Percentiles rank a stretch among this genome's conserved stretches.
Conservation (phyloP, 2,888 invertebrate species). For the Baccha elongata region DNA sequence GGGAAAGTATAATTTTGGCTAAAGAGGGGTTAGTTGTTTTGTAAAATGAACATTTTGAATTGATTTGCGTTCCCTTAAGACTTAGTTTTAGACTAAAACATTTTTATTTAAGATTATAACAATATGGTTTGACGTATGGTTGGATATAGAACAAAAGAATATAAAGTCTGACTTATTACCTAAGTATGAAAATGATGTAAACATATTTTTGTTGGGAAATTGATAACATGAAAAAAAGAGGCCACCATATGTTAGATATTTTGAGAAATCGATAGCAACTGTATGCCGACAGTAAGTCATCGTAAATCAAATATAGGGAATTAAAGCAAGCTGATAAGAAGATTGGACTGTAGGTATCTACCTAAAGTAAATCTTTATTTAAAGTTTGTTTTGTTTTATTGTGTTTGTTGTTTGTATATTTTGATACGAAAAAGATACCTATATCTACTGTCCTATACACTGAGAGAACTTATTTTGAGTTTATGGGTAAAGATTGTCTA, state of each 20-base stretch:
- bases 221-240: not conserved
- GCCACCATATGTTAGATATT: not conserved
- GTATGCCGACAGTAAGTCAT: not conserved
- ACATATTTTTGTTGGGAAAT: too few species aligned
- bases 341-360: too few species aligned
- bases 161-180: too few species aligned
- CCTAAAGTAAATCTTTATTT: too few species aligned
- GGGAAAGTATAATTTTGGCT: constrained; percentile 22
- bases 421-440: not conserved
- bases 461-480: too few species aligned
- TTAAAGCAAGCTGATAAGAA: too few species aligned
- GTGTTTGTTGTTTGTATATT: not conserved
- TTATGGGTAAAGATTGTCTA: too few species aligned
- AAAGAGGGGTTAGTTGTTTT: not conserved
- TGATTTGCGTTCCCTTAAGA: constrained; percentile 37
- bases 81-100: not conserved
- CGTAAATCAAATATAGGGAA: too few species aligned
- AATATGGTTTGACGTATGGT: not conserved
- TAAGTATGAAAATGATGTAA: not conserved
- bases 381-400: not conserved
- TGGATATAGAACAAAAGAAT: not conserved
- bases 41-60: constrained; percentile 38
- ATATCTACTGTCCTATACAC: too few species aligned
- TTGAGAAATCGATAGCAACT: not conserved
- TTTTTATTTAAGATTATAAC: not conserved